Evolutionary conservation across 1,140 invertebrate genomes (phyloP).

Genomic region (Brachystomella parvula): DNA sequence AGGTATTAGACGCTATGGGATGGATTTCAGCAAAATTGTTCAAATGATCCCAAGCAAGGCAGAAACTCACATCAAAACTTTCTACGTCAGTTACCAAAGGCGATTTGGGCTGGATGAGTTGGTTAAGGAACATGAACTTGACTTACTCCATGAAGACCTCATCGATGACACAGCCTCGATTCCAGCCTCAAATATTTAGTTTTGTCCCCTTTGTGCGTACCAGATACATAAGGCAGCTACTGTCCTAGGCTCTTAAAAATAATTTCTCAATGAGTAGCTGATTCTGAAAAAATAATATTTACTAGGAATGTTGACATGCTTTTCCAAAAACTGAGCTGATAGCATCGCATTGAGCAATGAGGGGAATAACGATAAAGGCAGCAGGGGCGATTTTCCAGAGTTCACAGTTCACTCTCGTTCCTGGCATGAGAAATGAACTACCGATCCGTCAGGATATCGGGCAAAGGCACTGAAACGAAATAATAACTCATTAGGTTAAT

Average conservation of each 20-base stretch:
- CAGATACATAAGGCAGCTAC: no score
- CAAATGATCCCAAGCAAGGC: slow-evolving; percentile 92
- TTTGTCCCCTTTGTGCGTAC: neutral
- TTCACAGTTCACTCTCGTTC: slow-evolving; percentile 7
- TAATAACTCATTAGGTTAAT: neutral
- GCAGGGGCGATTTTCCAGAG: neutral
- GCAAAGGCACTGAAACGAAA: slow-evolving; percentile 68
- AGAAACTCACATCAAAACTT: slow-evolving; percentile 79
- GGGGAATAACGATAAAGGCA: no score
- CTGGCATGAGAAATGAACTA: slow-evolving; percentile 58
- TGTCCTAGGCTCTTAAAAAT: no score
- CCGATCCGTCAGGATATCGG: slow-evolving; percentile 79
- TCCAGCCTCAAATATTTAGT: neutral
- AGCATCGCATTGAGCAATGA: no score
- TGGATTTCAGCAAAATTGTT: slow-evolving; percentile 90
- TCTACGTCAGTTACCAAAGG: slow-evolving; percentile 81
- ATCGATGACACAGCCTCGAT: neutral
- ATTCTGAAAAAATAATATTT: no score
- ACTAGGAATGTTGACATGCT: no score
- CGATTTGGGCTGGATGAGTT: slow-evolving; percentile 85
- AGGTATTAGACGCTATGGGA: slow-evolving; percentile 84
- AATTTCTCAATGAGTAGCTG: no score
- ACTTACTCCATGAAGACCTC: slow-evolving; percentile 2
- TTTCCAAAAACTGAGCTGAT: no score
- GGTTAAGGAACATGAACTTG: slow-evolving; percentile 28